These are phyloP conservation scores for Rhinichthys osculus DNA, from an alignment of 2,797 vertebrate genomes.

Conservation along the genomic window DNA sequence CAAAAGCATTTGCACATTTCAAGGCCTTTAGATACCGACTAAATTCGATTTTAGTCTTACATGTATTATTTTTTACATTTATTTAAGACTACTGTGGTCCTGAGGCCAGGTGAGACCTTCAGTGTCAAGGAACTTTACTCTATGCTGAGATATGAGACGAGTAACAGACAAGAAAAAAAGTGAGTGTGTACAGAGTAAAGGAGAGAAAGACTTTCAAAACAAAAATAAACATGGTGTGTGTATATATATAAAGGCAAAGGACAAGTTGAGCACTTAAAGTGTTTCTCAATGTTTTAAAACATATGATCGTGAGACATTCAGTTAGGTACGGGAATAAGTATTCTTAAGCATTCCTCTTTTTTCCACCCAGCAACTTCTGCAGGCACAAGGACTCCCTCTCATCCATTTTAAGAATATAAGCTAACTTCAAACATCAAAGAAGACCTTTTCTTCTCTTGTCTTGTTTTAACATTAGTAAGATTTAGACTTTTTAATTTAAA, in stretches of 20 bases:
- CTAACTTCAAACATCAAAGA: not conserved
- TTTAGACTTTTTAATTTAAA: not conserved
- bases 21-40: not conserved
- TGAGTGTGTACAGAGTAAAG: conserved; percentile 22
- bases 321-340: too few relatives aligned
- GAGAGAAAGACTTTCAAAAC: conserved; percentile 2
- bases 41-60: not conserved
- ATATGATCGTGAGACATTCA: not conserved
- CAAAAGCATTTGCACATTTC: not conserved
- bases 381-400: not conserved
- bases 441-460: not conserved
- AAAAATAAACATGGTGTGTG: not conserved
- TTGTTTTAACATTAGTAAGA: not conserved
- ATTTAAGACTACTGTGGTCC: not conserved
- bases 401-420: not conserved
- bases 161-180: conserved; percentile 1
- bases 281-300: not conserved
- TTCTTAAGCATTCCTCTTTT: not conserved
- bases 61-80: not conserved
- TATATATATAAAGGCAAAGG: not conserved
- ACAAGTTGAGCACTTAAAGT: conserved; percentile 28
- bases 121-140: not conserved
- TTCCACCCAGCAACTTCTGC: conserved; percentile 3
- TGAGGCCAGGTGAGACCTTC: not conserved
- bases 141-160: not conserved